Base-by-base conservation (phyloP, 2,797 vertebrate genomes). In the Chanos chanos region DNA sequence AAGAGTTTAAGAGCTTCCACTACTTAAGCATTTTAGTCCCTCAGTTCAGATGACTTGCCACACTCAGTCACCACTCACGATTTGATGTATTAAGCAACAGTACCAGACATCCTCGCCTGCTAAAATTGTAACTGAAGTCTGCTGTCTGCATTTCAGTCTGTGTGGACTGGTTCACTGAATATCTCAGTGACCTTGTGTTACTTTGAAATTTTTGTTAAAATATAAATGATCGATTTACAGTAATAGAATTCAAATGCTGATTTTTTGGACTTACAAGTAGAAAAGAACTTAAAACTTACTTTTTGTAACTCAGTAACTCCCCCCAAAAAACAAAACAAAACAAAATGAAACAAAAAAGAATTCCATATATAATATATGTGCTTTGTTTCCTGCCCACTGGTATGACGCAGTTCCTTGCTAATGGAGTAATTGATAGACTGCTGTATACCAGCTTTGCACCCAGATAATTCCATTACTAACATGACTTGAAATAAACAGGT, bases 391-490 rank as follows among this genome's bases (percentile, higher is more conserved):
- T n/a, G n/a, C n/a, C n/a, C n/a, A n/a, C n/a, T n/a, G n/a, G n/a
- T n/a, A n/a, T n/a, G n/a, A n/a, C n/a, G n/a, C n/a, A n/a, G n/a
- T n/a, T n/a, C n/a, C n/a, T 2, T 30, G 16, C 50, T 30, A 52
- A 9, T 43, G 24, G 51, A 30, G 27, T 44, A 28, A 6, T 27
- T 61, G 2, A 44, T 51, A 24, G 19, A 13, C 7, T 30, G 8
- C 25, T 36, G 16, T 39, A 44, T 24, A 30, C 24, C 18, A 16
- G 24, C 33, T 57, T 40, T 51, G 39, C 30, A 59, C 4, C n/a
- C 9, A 28, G 30, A 52, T 37, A 76, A 68, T 41, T 24, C 63
- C 62, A 47, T 67, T 77, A 78, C 81, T 82, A 76, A 71, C 58
- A 81, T 22, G 19, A 70, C 64, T 56, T 65, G 37, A 79, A 76